Conservation (phyloP, 2,113 vertebrate genomes). For the Toxotes chatareus region DNA sequence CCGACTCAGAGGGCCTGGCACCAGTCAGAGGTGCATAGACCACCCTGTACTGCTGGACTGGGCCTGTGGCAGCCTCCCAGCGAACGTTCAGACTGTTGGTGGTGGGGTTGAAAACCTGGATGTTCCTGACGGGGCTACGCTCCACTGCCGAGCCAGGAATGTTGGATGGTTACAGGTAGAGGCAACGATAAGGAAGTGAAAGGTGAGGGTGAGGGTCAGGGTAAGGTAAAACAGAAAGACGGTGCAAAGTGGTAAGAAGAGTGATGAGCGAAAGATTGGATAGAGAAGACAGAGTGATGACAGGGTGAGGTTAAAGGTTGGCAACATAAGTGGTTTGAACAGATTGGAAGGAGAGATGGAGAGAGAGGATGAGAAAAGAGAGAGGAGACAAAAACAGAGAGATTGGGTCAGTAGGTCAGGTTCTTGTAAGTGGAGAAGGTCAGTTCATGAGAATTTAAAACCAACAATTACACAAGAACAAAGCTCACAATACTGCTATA, state of each 20-base stretch:
- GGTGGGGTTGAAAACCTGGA: conserved; percentile 93
- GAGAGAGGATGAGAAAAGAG: conserved; percentile 2
- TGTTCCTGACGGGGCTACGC: conserved; percentile 89
- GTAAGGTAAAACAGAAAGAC: not conserved
- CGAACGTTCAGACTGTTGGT: conserved; percentile 94
- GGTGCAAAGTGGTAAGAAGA: conserved; percentile 8
- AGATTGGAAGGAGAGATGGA: conserved; percentile 5
- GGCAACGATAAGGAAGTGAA: conserved; percentile 16
- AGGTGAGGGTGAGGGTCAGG: conserved; percentile 14
- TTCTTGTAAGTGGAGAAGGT: not conserved
- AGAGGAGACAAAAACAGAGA: conserved; percentile 15
- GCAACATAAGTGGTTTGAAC: conserved; percentile 6
- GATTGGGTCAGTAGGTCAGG: not conserved
- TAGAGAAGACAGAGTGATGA: conserved; percentile 15
- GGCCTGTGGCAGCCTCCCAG: conserved; percentile 94
- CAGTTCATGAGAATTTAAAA: conserved; percentile 20
- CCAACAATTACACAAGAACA: not conserved
- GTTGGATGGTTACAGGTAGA: not conserved
- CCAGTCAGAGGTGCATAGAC: conserved; percentile 88
- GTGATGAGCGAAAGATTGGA: conserved; percentile 20
- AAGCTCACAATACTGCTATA: not conserved
- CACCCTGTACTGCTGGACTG: conserved; percentile 92
- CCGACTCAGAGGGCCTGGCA: conserved; percentile 89
- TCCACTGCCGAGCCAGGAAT: conserved; percentile 85
- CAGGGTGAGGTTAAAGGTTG: conserved; percentile 20